phyloP scores from a whole-genome alignment of 1,140 invertebrate species.

The Paramacrobiotus metropolitanus region DNA sequence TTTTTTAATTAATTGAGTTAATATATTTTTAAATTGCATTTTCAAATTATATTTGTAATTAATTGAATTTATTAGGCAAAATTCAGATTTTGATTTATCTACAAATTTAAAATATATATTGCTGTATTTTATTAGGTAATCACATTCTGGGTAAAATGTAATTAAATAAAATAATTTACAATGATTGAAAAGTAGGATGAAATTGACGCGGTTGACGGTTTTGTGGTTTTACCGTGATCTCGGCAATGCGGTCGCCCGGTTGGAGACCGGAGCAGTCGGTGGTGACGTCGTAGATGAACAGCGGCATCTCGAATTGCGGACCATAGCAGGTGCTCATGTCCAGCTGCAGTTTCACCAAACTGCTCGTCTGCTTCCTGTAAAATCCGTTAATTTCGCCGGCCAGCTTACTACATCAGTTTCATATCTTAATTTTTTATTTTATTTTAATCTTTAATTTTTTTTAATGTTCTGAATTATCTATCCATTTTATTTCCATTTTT shows the following conservation, averaged over 20 bases:
- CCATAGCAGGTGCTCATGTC: not conserved
- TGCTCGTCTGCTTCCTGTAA: not conserved
- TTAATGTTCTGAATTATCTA: too few relatives aligned
- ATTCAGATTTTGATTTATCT: not conserved
- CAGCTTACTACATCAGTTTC: not conserved
- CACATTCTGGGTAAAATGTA: not conserved
- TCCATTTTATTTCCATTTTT: too few relatives aligned
- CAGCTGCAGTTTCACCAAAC: not conserved
- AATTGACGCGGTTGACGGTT: too few relatives aligned
- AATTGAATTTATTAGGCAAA: too few relatives aligned
- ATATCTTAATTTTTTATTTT: not conserved
- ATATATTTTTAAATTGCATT: too few relatives aligned
- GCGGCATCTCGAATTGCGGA: not conserved
- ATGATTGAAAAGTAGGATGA: not conserved
- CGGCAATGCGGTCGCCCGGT: not conserved
- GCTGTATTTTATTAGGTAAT: not conserved
- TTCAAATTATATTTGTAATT: too few relatives aligned
- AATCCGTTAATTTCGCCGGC: too few relatives aligned
- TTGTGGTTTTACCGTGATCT: not conserved
- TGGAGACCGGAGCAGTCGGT: not conserved
- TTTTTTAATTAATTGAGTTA: too few relatives aligned
- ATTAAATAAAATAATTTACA: not conserved
- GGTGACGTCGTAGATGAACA: not conserved
- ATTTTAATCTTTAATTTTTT: not conserved
- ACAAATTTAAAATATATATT: not conserved